These are phyloP conservation scores for Camponotus pennsylvanicus DNA, from an alignment of 1,140 invertebrate genomes.

Conservation along the genomic window DNA sequence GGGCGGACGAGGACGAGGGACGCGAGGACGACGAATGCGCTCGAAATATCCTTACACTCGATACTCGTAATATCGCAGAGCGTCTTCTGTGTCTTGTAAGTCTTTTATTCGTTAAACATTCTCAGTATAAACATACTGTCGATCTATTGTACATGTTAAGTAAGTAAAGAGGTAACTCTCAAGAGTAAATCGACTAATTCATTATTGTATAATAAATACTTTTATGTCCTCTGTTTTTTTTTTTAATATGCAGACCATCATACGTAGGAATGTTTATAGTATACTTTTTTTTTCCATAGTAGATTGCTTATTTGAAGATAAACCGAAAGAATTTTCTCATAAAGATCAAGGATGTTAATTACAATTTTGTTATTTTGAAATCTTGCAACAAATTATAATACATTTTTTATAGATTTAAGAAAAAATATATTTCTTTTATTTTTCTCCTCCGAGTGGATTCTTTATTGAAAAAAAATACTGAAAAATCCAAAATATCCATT, in stretches of 20 bases:
- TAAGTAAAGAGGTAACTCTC: neutral
- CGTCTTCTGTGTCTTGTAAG: neutral
- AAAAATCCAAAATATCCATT: neutral
- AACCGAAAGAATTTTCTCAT: neutral
- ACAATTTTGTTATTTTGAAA: neutral
- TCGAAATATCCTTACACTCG: conserved; percentile 72
- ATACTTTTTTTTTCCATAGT: neutral
- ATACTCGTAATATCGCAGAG: conserved; percentile 44
- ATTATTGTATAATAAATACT: neutral
- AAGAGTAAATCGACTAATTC: conserved; percentile 10
- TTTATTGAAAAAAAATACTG: neutral
- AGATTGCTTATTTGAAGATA: neutral
- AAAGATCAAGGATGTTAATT: neutral
- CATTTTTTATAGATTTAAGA: neutral
- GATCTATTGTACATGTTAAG: conserved; percentile 15
- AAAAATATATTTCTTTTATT: neutral
- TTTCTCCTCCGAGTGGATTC: neutral
- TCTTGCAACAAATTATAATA: conserved; percentile 6
- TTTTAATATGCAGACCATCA: neutral
- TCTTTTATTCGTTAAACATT: conserved; percentile 35
- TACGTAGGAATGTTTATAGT: neutral
- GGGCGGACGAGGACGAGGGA: conserved; percentile 75
- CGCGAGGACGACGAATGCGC: conserved; percentile 77
- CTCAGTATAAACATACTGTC: conserved; percentile 20
- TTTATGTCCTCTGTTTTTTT: neutral